These are phyloP conservation scores for Furcifer pardalis DNA, from an alignment of 2,797 vertebrate species.

Conservation along the genomic window DNA sequence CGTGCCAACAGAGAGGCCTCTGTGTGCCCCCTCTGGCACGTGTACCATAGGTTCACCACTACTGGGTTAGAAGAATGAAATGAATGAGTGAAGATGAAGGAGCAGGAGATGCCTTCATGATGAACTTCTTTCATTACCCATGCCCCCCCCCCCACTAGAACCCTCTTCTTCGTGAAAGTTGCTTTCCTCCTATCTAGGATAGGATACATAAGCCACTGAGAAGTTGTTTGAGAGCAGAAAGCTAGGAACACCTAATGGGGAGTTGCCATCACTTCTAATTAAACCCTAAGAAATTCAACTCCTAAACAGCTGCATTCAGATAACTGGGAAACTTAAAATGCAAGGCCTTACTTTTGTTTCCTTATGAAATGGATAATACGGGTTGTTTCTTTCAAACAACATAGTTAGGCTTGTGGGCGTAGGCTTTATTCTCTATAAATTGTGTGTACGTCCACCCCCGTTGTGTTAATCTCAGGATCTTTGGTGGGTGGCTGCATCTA, in stretches of 20 bases:
- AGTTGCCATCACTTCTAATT: conserved; percentile 32
- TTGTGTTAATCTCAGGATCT: conserved; percentile 65
- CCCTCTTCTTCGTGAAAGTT: neutral
- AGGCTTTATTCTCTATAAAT: conserved; percentile 68
- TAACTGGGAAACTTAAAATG: conserved; percentile 73
- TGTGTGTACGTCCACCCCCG: conserved; percentile 65
- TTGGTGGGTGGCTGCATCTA: conserved; percentile 64
- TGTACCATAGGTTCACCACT: too few relatives aligned
- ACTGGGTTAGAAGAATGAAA: too few relatives aligned
- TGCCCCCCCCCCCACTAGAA: neutral
- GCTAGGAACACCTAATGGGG: neutral
- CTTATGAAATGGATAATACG: conserved; percentile 80
- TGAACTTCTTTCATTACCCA: neutral
- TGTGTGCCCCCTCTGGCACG: too few relatives aligned
- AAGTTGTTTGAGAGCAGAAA: neutral
- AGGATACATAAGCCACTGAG: neutral
- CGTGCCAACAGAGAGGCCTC: too few relatives aligned
- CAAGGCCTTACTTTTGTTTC: conserved; percentile 76
- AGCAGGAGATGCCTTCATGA: neutral
- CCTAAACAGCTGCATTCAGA: conserved; percentile 69
- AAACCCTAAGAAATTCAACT: conserved; percentile 59
- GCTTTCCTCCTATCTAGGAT: too few relatives aligned
- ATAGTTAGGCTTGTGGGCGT: conserved; percentile 61
- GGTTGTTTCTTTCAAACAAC: conserved; percentile 76
- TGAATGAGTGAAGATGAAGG: too few relatives aligned